These are phyloP conservation scores for Steinernema scapterisci DNA, from an alignment of 2,888 invertebrate genomes.

Conservation along the genomic window DNA sequence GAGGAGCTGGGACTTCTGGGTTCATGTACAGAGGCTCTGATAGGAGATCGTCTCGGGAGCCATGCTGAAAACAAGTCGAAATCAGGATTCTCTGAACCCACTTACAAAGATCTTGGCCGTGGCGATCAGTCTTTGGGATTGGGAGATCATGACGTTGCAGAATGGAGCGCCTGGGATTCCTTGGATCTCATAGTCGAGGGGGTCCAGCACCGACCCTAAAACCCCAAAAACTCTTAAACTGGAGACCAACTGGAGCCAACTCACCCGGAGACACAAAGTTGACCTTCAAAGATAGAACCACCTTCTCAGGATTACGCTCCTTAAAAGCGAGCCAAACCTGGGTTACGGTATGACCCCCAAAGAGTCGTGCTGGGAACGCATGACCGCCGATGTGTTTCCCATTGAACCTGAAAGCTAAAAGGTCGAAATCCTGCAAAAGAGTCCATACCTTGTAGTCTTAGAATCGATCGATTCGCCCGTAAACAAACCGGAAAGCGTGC, in stretches of 20 bases:
- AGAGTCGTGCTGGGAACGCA: not conserved
- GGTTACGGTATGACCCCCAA: not conserved
- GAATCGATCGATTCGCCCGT: not conserved
- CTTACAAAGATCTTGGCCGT: not conserved
- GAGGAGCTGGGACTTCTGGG: not conserved
- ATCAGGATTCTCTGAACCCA: no score
- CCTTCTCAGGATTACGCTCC: not conserved
- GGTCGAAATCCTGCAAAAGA: not conserved
- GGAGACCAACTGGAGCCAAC: not conserved
- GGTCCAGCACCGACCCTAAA: not conserved
- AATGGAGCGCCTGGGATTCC: not conserved
- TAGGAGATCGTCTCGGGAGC: not conserved
- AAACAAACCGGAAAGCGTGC: slow-evolving; percentile 1
- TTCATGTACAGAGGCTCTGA: not conserved
- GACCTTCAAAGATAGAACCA: not conserved
- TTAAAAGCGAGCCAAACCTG: not conserved
- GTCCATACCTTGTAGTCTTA: not conserved
- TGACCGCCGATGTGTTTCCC: not conserved
- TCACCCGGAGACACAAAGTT: not conserved
- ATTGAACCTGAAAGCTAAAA: not conserved
- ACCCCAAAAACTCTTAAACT: not conserved
- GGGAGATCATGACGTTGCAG: not conserved
- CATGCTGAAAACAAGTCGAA: not conserved
- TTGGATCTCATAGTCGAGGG: not conserved
- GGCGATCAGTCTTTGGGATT: not conserved